phyloP scores from a whole-genome alignment of 2,888 invertebrate genomes.

The Caenorhabditis parvicauda region DNA sequence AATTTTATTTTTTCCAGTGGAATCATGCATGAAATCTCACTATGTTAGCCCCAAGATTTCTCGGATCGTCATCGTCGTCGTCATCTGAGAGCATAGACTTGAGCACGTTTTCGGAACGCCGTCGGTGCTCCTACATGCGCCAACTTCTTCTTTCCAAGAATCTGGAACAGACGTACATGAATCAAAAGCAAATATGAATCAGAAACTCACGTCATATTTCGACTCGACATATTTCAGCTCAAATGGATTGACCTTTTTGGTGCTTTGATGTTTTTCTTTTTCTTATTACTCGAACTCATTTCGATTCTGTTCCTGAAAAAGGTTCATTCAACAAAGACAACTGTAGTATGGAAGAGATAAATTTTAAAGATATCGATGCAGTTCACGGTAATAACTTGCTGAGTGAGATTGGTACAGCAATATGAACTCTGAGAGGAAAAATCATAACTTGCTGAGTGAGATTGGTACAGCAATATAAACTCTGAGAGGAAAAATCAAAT shows the following conservation, averaged over 20 bases:
- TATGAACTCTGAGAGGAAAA: no score
- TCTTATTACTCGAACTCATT: conserved; percentile 8
- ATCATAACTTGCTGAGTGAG: no score
- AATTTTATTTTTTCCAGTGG: no score
- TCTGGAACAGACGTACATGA: conserved; percentile 5
- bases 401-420: no score
- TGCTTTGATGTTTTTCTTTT: conserved; percentile 16
- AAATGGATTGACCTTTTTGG: conserved; percentile 47
- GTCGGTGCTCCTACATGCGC: conserved; percentile 80
- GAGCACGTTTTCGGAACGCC: conserved; percentile 80
- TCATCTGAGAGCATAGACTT: conserved; percentile 77
- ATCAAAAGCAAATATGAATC: neutral
- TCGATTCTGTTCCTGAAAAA: neutral
- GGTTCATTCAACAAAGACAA: neutral
- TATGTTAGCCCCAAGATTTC: conserved; percentile 26
- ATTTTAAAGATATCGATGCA: no score
- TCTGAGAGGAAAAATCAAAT: no score
- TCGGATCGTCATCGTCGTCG: conserved; percentile 70
- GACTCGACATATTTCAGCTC: conserved; percentile 52
- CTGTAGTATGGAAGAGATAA: neutral
- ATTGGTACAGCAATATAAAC: no score
- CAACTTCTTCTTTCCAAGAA: conserved; percentile 26
- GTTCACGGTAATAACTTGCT: no score
- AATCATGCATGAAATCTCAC: neutral
- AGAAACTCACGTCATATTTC: conserved; percentile 40